Evolutionary conservation across 2,797 vertebrate genomes (phyloP).

Genomic region (Coregonus ussuriensis): DNA sequence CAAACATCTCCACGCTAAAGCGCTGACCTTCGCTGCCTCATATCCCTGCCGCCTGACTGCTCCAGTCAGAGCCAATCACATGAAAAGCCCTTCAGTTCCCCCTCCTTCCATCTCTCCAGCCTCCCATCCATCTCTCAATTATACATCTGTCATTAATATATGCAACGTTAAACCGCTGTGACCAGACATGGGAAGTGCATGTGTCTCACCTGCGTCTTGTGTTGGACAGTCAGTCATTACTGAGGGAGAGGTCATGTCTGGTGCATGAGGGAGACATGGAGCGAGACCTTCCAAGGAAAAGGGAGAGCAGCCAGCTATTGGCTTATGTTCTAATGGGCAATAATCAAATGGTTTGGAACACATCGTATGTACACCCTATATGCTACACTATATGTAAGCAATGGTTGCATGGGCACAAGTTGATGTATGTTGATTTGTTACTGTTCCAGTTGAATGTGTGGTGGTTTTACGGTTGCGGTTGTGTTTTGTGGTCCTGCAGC

Average conservation of each 20-base stretch:
- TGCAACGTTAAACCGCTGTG: neutral
- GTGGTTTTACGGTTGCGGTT: conserved; percentile 58
- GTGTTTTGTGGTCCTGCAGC: conserved; percentile 72
- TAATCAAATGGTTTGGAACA: neutral
- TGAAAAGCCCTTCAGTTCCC: conserved; percentile 24
- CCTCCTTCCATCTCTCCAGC: neutral
- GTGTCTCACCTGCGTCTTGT: neutral
- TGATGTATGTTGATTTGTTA: neutral
- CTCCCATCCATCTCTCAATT: neutral
- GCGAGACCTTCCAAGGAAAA: too few relatives aligned
- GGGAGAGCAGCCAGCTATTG: neutral
- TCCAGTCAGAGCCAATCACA: conserved; percentile 27
- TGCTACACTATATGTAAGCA: neutral
- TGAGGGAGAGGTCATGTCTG: neutral
- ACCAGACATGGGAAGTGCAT: neutral
- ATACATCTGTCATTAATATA: neutral
- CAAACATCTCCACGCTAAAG: conserved; percentile 14
- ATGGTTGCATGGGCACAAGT: neutral
- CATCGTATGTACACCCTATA: neutral
- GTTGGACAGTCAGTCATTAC: neutral
- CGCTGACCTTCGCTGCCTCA: conserved; percentile 9
- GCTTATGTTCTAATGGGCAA: neutral
- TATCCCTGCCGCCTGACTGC: neutral
- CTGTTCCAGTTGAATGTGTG: neutral
- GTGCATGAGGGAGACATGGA: too few relatives aligned